phyloP scores from a whole-genome alignment of 2,797 vertebrate species.

The Tokudaia tokunoshimensis region DNA sequence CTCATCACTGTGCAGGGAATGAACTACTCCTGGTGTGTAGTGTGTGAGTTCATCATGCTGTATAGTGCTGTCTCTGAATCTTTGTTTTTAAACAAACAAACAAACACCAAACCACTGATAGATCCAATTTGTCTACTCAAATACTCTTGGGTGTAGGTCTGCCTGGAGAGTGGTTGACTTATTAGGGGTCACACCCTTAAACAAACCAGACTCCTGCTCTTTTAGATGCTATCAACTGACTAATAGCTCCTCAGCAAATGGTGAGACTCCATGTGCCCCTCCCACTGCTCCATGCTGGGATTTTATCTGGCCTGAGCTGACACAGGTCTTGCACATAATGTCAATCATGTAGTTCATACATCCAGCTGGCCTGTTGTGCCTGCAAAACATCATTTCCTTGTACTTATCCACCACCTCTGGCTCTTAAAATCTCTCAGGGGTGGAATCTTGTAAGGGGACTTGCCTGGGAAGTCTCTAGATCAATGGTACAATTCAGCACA shows the following conservation, averaged over 20 bases:
- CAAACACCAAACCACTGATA: not conserved
- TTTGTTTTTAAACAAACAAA: not conserved
- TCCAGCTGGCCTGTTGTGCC: not conserved
- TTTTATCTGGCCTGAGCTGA: not conserved
- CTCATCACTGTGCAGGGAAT: not conserved
- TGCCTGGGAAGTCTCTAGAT: slow-evolving; percentile 16
- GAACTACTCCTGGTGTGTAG: not conserved
- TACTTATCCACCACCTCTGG: not conserved
- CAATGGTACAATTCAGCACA: slow-evolving; percentile 12
- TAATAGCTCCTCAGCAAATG: not conserved
- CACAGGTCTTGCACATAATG: not conserved
- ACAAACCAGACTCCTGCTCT: not conserved
- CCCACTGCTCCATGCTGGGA: not conserved
- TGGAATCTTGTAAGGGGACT: not conserved
- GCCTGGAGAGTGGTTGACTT: not conserved
- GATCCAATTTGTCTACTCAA: not conserved
- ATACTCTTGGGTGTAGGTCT: not conserved
- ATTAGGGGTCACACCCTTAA: not conserved
- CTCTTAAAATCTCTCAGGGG: not conserved
- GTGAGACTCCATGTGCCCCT: not conserved
- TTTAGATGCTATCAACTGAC: too few species aligned
- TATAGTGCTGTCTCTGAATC: not conserved
- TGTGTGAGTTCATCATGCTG: not conserved
- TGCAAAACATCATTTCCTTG: not conserved
- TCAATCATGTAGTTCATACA: not conserved